phyloP scores from a whole-genome alignment of 2,113 vertebrate species.

The Romanogobio albipinnatus region DNA sequence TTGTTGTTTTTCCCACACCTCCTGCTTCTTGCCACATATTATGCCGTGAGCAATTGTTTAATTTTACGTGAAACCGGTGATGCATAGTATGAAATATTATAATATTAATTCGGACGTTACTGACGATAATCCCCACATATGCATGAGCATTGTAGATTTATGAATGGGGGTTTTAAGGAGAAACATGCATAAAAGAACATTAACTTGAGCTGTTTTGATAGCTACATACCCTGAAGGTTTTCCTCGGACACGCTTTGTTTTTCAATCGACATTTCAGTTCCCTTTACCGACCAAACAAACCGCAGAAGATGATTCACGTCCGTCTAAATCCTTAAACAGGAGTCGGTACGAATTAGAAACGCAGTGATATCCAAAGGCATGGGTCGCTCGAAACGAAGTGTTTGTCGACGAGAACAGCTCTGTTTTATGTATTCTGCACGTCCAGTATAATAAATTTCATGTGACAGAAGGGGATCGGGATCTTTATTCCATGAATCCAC shows the following conservation, averaged over 20 bases:
- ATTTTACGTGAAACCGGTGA: background rate
- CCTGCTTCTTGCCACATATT: background rate
- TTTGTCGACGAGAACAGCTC: background rate
- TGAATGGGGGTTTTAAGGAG: background rate
- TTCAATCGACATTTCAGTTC: slow-evolving; percentile 62
- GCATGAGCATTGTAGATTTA: background rate
- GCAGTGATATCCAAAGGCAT: background rate
- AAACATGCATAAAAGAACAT: background rate
- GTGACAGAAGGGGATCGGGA: slow-evolving; percentile 11
- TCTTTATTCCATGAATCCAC: slow-evolving; percentile 19
- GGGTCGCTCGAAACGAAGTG: background rate
- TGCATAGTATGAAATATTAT: background rate
- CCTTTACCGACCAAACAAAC: background rate
- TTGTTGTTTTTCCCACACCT: background rate
- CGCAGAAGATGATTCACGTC: background rate
- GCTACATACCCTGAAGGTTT: slow-evolving; percentile 74
- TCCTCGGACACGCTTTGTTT: slow-evolving; percentile 67
- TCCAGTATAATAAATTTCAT: slow-evolving; percentile 9
- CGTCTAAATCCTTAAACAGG: background rate
- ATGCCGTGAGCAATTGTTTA: background rate
- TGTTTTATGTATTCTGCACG: background rate
- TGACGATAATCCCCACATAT: background rate
- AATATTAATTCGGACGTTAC: background rate
- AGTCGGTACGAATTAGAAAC: background rate
- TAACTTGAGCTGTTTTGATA: background rate